phyloP scores from a whole-genome alignment of 2,888 invertebrate species.

The Polietes domitor region DNA sequence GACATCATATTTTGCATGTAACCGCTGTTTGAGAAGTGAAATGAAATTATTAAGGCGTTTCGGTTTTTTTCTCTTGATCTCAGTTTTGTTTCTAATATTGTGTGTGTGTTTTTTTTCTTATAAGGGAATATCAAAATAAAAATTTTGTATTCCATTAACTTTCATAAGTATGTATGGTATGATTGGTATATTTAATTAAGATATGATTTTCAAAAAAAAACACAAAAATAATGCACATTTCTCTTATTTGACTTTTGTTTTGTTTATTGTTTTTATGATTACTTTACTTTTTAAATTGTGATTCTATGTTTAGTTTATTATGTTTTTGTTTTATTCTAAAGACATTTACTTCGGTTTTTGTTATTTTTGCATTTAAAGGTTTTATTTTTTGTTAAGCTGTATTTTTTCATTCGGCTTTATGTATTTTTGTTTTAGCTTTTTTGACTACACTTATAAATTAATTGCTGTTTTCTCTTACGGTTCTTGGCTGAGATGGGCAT shows the following conservation, averaged over 20 bases:
- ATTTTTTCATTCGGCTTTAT: slow-evolving; percentile 45
- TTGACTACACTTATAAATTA: slow-evolving; percentile 71
- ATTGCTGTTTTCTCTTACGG: slow-evolving; percentile 78
- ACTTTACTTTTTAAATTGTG: slow-evolving; percentile 38
- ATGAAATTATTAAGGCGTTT: slow-evolving; percentile 48
- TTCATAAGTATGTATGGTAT: slow-evolving; percentile 27
- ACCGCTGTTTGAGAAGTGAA: slow-evolving; percentile 35
- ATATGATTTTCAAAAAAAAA: slow-evolving; percentile 9
- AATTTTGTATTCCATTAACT: slow-evolving; percentile 1
- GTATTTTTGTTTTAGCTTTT: slow-evolving; percentile 51
- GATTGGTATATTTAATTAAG: slow-evolving; percentile 10
- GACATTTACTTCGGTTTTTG: slow-evolving; percentile 27
- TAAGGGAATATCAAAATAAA: slow-evolving; percentile 28
- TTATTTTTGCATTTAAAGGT: slow-evolving; percentile 24
- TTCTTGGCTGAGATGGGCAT: slow-evolving; percentile 64
- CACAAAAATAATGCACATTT: slow-evolving; percentile 36
- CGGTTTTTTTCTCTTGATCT: slow-evolving; percentile 27
- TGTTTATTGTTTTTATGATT: slow-evolving; percentile 9
- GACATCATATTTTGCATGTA: slow-evolving; percentile 6
- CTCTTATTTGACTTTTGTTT: slow-evolving; percentile 26
- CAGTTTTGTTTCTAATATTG: slow-evolving; percentile 21
- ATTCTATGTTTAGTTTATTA: slow-evolving; percentile 40
- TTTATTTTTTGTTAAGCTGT: slow-evolving; percentile 36
- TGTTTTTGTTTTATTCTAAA: slow-evolving; percentile 39
- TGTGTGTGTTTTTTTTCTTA: slow-evolving; percentile 5